Conservation (phyloP, 2,797 vertebrate genomes). For the Pseudochirops cupreus region DNA sequence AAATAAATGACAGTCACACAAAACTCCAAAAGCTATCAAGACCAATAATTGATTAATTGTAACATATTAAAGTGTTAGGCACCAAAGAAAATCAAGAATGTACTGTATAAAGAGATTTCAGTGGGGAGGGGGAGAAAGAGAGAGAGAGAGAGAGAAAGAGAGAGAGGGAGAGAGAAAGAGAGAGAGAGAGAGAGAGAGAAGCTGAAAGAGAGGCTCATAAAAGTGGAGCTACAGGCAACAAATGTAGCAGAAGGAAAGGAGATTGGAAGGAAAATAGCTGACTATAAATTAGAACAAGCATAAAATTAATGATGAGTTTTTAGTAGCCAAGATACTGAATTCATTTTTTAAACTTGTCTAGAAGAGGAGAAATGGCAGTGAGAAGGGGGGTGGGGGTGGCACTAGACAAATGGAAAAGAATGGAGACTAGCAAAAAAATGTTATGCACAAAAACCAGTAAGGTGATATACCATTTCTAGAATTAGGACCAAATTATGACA, state of each 20-base stretch:
- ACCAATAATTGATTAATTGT: background rate
- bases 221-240: slow-evolving; percentile 60
- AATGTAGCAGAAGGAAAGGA: slow-evolving; percentile 52
- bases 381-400: background rate
- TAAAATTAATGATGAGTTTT: slow-evolving; percentile 74
- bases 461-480: slow-evolving; percentile 47
- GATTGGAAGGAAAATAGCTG: slow-evolving; percentile 42
- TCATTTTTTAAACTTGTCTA: slow-evolving; percentile 73
- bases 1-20: background rate
- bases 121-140: background rate
- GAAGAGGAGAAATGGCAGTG: background rate
- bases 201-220: background rate
- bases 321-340: slow-evolving; percentile 61
- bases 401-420: slow-evolving; percentile 49
- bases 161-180: background rate
- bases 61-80: slow-evolving; percentile 6
- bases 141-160: background rate
- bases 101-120: slow-evolving; percentile 22
- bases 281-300: slow-evolving; percentile 64
- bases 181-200: too few relatives aligned
- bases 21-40: background rate
- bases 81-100: background rate
- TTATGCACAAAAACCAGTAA: slow-evolving; percentile 50
- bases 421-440: slow-evolving; percentile 41
- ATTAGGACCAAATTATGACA: slow-evolving; percentile 59